Evolutionary conservation across 2,797 vertebrate species (phyloP).

Genomic region (Smutsia gigantea): DNA sequence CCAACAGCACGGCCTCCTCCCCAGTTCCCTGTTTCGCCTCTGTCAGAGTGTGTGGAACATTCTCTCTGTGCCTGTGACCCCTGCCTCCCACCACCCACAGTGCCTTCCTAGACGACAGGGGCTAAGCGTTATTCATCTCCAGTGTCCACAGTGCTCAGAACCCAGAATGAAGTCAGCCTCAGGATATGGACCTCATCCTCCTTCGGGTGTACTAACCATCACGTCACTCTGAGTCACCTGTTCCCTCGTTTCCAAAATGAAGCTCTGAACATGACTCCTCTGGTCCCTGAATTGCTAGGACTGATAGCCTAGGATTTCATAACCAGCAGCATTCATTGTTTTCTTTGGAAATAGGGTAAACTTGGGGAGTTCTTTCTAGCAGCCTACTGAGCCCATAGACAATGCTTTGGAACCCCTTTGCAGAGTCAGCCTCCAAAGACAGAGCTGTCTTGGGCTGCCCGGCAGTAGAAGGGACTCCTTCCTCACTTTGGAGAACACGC

Average conservation of each 20-base stretch:
- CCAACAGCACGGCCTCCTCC: background rate
- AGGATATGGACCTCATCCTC: background rate
- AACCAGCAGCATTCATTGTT: background rate
- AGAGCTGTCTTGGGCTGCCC: background rate
- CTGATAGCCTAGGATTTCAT: background rate
- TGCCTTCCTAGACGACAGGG: too few relatives aligned
- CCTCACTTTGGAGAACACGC: accelerated
- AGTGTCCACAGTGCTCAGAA: background rate
- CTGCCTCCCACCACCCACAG: accelerated
- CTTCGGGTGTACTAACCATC: background rate
- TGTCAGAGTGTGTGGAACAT: background rate
- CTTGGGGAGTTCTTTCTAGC: background rate
- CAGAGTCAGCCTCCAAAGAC: background rate
- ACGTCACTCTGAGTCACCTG: background rate
- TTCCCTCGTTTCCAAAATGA: background rate
- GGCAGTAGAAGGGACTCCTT: background rate
- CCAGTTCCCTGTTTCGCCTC: too few relatives aligned
- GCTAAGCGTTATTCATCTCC: background rate
- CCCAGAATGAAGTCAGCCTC: background rate
- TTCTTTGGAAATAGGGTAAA: background rate
- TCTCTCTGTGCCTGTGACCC: background rate
- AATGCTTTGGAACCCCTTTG: background rate
- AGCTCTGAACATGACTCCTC: background rate
- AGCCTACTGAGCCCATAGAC: background rate
- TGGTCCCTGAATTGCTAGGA: too few relatives aligned